Evolutionary conservation across 2,113 vertebrate genomes (phyloP).

Genomic region (Ophthalmolycus amberensis): DNA sequence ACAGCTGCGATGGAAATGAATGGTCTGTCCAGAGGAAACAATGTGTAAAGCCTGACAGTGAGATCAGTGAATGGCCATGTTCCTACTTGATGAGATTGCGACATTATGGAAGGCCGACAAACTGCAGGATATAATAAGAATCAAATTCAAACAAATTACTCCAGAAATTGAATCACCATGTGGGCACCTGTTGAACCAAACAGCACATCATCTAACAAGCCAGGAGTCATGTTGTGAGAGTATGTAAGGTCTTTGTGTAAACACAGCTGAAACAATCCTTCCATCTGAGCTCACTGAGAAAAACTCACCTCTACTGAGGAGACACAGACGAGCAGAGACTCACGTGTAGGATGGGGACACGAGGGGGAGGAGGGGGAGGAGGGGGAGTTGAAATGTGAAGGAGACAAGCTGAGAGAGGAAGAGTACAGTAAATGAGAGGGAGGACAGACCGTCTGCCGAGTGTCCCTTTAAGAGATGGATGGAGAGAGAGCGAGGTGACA

Average conservation of each 20-base stretch:
- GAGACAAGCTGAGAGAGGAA: slow-evolving; percentile 38
- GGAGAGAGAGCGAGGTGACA: slow-evolving; percentile 49
- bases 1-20: slow-evolving; percentile 60
- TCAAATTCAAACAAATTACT: slow-evolving; percentile 48
- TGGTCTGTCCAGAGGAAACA: slow-evolving; percentile 33
- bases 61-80: slow-evolving; percentile 33
- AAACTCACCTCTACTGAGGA: slow-evolving; percentile 52
- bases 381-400: slow-evolving; percentile 15
- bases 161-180: slow-evolving; percentile 6
- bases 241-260: slow-evolving; percentile 49
- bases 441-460: slow-evolving; percentile 43
- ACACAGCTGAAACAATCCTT: slow-evolving; percentile 72
- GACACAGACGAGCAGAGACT: slow-evolving; percentile 48
- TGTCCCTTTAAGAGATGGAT: slow-evolving; percentile 49
- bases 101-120: slow-evolving; percentile 1
- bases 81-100: slow-evolving; percentile 15
- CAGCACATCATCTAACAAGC: slow-evolving; percentile 3
- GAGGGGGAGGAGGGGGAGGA: neutral
- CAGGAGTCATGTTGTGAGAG: slow-evolving; percentile 33
- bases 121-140: slow-evolving; percentile 5
- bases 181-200: slow-evolving; percentile 46
- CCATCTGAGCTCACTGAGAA: slow-evolving; percentile 66
- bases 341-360: slow-evolving; percentile 26
- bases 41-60: slow-evolving; percentile 11
- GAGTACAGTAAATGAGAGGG: slow-evolving; percentile 6